phyloP scores from a whole-genome alignment of 2,888 invertebrate species.

The Callosobruchus maculatus region DNA sequence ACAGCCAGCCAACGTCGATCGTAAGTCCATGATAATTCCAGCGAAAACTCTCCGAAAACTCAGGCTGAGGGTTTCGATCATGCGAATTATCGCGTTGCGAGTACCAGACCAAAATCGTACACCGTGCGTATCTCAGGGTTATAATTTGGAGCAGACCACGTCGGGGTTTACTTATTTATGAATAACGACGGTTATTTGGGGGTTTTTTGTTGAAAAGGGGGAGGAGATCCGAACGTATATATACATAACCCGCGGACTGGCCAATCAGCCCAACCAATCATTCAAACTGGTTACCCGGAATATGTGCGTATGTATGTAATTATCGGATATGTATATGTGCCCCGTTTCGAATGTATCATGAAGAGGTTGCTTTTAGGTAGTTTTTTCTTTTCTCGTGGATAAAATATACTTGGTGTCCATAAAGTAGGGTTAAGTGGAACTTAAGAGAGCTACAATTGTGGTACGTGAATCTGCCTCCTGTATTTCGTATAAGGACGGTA shows the following conservation, averaged over 20 bases:
- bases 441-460: no score
- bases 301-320: neutral
- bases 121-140: neutral
- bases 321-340: neutral
- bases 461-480: no score
- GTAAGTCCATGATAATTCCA: neutral
- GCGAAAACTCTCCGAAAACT: neutral
- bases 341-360: neutral
- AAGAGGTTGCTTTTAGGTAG: neutral
- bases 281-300: neutral
- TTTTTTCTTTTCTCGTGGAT: no score
- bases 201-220: neutral
- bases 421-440: no score
- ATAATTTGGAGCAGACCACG: neutral
- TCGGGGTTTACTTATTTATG: neutral
- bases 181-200: neutral
- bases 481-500: no score
- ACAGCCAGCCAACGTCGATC: neutral
- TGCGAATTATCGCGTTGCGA: neutral
- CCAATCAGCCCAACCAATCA: neutral
- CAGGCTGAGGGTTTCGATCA: neutral
- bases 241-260: neutral
- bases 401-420: no score
- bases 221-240: neutral
- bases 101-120: neutral